These are phyloP conservation scores for Tretioscincus oriximinensis DNA, from an alignment of 2,113 vertebrate genomes.

Conservation along the genomic window DNA sequence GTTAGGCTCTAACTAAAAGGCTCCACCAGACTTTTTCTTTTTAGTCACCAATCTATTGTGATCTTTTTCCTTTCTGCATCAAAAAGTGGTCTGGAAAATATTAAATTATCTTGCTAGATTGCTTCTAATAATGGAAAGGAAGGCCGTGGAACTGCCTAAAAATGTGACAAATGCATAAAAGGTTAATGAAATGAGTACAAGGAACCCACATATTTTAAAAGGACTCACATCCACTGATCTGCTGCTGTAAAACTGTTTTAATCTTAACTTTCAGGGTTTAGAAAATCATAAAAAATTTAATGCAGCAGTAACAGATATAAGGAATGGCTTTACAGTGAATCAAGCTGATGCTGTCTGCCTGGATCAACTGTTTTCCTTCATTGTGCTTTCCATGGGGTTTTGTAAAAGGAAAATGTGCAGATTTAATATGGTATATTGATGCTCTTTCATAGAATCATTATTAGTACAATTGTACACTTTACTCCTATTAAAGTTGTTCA, in stretches of 20 bases:
- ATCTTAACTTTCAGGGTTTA: conserved; percentile 24
- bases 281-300: conserved; percentile 12
- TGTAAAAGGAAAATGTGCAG: neutral
- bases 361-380: neutral
- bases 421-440: no score
- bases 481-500: no score
- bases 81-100: conserved; percentile 30
- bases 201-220: neutral
- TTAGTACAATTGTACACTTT: no score
- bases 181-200: conserved; percentile 2
- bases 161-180: conserved; percentile 19
- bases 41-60: conserved; percentile 19
- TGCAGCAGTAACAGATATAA: neutral
- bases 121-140: conserved; percentile 38
- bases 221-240: conserved; percentile 21
- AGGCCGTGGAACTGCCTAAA: conserved; percentile 39
- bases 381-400: neutral
- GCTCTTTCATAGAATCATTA: no score
- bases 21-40: conserved; percentile 9
- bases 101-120: conserved; percentile 19
- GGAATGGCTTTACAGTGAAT: neutral
- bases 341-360: neutral
- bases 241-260: conserved; percentile 30
- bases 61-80: conserved; percentile 26
- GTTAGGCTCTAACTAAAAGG: conserved; percentile 23